Percentiles rank a stretch among this genome's conserved stretches.
phyloP scores from a whole-genome alignment of 2,797 vertebrate genomes.

The Characodon lateralis region DNA sequence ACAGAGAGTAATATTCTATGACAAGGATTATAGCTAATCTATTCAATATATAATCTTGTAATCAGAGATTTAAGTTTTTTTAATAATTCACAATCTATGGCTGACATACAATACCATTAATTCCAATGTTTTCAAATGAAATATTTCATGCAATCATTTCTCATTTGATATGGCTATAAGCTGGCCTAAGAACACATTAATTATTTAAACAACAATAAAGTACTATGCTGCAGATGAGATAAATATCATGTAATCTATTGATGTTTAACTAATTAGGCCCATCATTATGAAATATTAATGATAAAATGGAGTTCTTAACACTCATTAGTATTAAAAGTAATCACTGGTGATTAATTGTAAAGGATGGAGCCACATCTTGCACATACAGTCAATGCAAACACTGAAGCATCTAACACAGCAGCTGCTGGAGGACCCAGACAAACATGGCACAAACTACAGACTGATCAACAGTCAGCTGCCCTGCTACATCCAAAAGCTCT shows the following conservation, averaged over 20 bases:
- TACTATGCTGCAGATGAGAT: constrained; percentile 26
- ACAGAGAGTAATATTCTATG: not conserved
- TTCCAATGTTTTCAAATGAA: constrained; percentile 34
- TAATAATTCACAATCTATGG: constrained; percentile 19
- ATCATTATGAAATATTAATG: constrained; percentile 59
- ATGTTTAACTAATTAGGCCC: constrained; percentile 59
- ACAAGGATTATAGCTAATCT: constrained; percentile 9
- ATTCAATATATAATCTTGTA: constrained; percentile 5
- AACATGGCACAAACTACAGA: not conserved
- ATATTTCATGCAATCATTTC: constrained; percentile 43
- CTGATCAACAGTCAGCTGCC: constrained; percentile 9
- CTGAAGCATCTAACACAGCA: constrained; percentile 15
- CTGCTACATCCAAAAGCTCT: constrained; percentile 4
- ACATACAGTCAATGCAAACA: constrained; percentile 36
- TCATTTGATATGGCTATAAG: constrained; percentile 43
- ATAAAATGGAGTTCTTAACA: constrained; percentile 56
- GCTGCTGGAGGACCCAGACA: constrained; percentile 16
- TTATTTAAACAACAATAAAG: constrained; percentile 54
- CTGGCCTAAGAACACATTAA: constrained; percentile 52
- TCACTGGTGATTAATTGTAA: constrained; percentile 56
- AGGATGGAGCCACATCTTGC: constrained; percentile 24
- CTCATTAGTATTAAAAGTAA: constrained; percentile 64
- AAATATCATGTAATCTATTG: constrained; percentile 52
- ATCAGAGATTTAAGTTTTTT: not conserved
- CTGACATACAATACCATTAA: constrained; percentile 14